Percentiles rank a stretch among this genome's conserved stretches.
These are phyloP conservation scores for Tromatobia lineatoria DNA, from an alignment of 2,888 invertebrate species.

Conservation along the genomic window DNA sequence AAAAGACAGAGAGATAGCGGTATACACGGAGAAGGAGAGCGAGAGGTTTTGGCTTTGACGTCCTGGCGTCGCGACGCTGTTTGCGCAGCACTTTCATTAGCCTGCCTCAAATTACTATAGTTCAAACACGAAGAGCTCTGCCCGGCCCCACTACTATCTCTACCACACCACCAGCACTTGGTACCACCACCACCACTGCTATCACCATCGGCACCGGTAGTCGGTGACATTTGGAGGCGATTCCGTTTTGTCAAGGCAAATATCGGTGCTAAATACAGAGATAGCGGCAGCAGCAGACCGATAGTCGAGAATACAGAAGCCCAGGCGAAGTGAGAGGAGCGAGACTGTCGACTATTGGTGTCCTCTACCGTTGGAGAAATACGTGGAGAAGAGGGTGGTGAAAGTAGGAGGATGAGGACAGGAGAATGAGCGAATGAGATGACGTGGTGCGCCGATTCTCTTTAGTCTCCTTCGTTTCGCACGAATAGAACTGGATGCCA, in stretches of 20 bases:
- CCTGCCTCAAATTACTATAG: conserved; percentile 84
- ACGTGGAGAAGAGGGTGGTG: conserved; percentile 1
- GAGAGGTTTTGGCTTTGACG: conserved; percentile 83
- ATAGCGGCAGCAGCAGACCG: conserved; percentile 37
- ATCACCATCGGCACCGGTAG: conserved; percentile 69
- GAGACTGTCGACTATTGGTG: conserved; percentile 26
- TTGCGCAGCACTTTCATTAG: conserved; percentile 85
- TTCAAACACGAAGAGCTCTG: conserved; percentile 81
- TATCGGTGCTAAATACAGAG: conserved; percentile 77
- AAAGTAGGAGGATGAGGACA: background rate
- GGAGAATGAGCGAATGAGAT: conserved; percentile 36
- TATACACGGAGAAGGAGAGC: conserved; percentile 63
- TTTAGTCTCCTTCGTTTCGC: conserved; percentile 37
- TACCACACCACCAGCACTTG: conserved; percentile 49
- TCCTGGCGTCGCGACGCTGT: conserved; percentile 83
- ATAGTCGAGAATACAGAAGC: conserved; percentile 20
- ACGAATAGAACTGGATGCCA: conserved; percentile 40
- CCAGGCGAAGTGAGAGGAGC: conserved; percentile 9
- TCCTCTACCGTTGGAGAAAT: background rate
- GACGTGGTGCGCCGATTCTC: conserved; percentile 18
- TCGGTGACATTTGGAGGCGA: conserved; percentile 77
- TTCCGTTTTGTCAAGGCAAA: conserved; percentile 83
- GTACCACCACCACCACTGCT: conserved; percentile 46
- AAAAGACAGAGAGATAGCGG: conserved; percentile 61
- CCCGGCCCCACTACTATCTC: conserved; percentile 65